phyloP scores from a whole-genome alignment of 2,888 invertebrate species.

The Drosophila neonasuta region DNA sequence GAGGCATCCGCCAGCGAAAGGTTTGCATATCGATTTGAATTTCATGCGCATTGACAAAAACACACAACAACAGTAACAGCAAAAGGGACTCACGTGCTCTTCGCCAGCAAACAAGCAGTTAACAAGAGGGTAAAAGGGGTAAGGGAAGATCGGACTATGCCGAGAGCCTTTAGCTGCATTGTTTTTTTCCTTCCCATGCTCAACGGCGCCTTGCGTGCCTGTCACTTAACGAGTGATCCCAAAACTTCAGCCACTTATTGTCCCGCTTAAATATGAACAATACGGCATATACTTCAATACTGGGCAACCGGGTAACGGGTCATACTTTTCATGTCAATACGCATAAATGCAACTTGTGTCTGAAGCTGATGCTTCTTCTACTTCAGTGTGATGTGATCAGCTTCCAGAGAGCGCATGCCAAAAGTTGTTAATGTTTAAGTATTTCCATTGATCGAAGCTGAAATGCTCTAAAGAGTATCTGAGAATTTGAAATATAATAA shows the following conservation, averaged over 20 bases:
- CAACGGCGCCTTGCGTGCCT: conserved; percentile 75
- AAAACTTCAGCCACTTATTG: conserved; percentile 58
- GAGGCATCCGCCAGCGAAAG: conserved; percentile 63
- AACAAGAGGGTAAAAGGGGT: not conserved
- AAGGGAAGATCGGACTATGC: conserved; percentile 30
- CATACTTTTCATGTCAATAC: conserved; percentile 75
- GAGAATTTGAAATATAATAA: too few species aligned
- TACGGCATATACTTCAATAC: conserved; percentile 52
- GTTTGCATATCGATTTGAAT: conserved; percentile 73
- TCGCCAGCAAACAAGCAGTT: not conserved
- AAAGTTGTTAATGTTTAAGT: conserved; percentile 16
- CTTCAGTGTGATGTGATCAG: conserved; percentile 44
- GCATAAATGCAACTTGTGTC: conserved; percentile 63
- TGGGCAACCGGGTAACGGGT: conserved; percentile 47
- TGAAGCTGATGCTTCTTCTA: conserved; percentile 18
- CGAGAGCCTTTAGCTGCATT: conserved; percentile 17
- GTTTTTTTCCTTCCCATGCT: conserved; percentile 24
- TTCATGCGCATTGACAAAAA: conserved; percentile 63
- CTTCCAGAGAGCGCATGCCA: conserved; percentile 70
- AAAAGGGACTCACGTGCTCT: conserved; percentile 60
- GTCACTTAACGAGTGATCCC: conserved; percentile 68
- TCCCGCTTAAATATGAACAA: conserved; percentile 60
- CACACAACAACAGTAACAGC: conserved; percentile 28
- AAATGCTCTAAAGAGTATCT: conserved; percentile 39
- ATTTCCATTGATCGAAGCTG: not conserved